Conservation (phyloP, 1,140 invertebrate genomes). For the Drosophila equinoxialis region DNA sequence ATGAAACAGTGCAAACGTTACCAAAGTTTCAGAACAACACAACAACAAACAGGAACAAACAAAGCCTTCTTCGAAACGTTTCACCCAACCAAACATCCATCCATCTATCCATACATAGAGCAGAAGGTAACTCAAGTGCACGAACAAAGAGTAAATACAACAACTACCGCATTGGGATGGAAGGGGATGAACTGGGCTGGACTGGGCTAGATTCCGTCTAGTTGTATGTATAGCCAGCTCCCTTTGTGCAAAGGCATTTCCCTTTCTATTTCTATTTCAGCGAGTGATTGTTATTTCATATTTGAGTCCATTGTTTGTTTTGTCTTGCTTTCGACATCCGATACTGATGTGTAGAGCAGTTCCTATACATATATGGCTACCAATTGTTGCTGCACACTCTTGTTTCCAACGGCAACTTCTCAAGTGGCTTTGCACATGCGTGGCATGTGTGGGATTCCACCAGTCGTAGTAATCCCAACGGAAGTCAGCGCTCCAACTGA, state of each 20-base stretch:
- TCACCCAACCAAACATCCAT: background rate
- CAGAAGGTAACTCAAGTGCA: conserved; percentile 11
- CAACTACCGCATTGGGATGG: background rate
- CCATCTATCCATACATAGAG: background rate
- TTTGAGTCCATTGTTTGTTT: conserved; percentile 44
- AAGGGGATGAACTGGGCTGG: background rate
- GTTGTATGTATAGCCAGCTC: background rate
- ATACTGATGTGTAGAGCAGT: conserved; percentile 54
- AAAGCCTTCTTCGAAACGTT: conserved; percentile 60
- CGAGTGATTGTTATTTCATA: conserved; percentile 47
- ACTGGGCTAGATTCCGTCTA: background rate
- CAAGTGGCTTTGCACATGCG: conserved; percentile 61
- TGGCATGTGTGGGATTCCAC: conserved; percentile 54
- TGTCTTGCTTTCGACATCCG: conserved; percentile 51
- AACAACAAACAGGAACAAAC: conserved; percentile 61
- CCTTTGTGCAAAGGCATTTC: conserved; percentile 26
- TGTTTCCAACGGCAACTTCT: conserved; percentile 21
- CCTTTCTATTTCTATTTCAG: conserved; percentile 33
- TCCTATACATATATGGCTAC: conserved; percentile 24
- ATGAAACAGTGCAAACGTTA: conserved; percentile 32
- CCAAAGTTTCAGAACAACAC: conserved; percentile 48
- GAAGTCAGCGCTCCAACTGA: background rate
- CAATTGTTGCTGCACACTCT: conserved; percentile 44
- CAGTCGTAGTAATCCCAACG: background rate
- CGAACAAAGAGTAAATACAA: conserved; percentile 1